Evolutionary conservation across 2,888 invertebrate species (phyloP), one percentile per base, ranked within the genome.

Genomic region (Actias luna): DNA sequence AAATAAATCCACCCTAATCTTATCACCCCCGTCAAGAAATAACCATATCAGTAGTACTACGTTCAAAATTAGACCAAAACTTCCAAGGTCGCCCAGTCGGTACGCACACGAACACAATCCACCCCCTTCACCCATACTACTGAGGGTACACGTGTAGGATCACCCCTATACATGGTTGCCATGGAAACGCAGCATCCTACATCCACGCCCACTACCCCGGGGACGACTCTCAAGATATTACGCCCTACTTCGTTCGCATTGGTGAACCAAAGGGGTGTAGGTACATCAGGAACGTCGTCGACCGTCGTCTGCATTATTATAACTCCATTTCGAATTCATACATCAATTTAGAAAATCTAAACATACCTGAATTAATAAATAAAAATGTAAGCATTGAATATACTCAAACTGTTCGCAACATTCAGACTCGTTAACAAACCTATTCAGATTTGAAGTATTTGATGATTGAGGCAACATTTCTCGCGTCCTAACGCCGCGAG

Each of bases 101-200:
- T 72, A 76, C 82, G 61, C 84, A 81, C 83, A 83, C 84, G 69
- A 64, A 58, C 63, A 64, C 63, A 64, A 46, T 42, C 60, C 64
- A 70, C 76, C 79, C 87, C 83, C 78, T 72, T 67, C 80, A 79
- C 88, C 71, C 85, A 84, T 84, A 82, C 86, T 77, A 71, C 68
- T 67, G 68, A 73, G 69, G 74, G 71, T 67, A 77, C 85, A 83
- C 85, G 85, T 83, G 82, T 79, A 81, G 79, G 69, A 74, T 80
- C 85, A 79, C 87, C 88, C 90, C 90, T 87, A 88, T 85, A 88
- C 85, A 80, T 83, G 85, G 94, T 94, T 84, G 92, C 91, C 93
- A 93, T 93, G 87, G 92, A 92, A 87, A 94, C 94, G 92, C 94
- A 93, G 93, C 93, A 92, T 92, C 93, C 93, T 90, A 89, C 89